Percentiles rank a stretch among this genome's conserved stretches.
Conservation (phyloP, 2,797 vertebrate genomes). For the Silurus aristotelis region DNA sequence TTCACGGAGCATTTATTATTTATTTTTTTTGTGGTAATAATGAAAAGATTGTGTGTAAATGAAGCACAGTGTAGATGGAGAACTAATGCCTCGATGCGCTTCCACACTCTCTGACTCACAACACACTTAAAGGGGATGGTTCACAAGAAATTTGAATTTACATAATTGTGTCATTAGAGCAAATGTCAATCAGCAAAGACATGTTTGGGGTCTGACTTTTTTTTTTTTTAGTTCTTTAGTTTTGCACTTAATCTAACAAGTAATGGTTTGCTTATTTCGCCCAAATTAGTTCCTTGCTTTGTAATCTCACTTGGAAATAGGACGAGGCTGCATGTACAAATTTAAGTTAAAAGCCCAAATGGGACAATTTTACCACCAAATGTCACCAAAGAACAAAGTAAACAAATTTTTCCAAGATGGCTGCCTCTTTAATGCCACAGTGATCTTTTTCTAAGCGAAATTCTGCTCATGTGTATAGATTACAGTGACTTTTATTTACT, state of each 20-base stretch:
- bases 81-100: neutral
- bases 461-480: slow-evolving; percentile 14
- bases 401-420: neutral
- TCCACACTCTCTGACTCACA: slow-evolving; percentile 21
- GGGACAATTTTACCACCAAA: neutral
- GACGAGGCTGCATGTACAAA: neutral
- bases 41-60: slow-evolving; percentile 40
- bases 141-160: neutral
- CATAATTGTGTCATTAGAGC: slow-evolving; percentile 24
- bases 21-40: slow-evolving; percentile 36
- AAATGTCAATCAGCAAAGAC: slow-evolving; percentile 30
- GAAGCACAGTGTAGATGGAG: slow-evolving; percentile 23
- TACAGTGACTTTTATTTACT: neutral
- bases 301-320: slow-evolving; percentile 15
- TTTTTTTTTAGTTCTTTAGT: neutral
- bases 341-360: neutral
- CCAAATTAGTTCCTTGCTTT: slow-evolving; percentile 16
- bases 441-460: neutral
- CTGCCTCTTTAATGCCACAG: neutral
- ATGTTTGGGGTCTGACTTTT: slow-evolving; percentile 11
- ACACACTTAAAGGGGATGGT: slow-evolving; percentile 11
- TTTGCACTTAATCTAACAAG: slow-evolving; percentile 17
- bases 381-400: slow-evolving; percentile 1
- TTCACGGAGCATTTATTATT: slow-evolving; percentile 21
- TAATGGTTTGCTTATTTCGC: slow-evolving; percentile 7